Percentiles rank a stretch among this genome's conserved stretches.
Conservation (phyloP, 1,140 invertebrate species). For the Bilobella aurantiaca region DNA sequence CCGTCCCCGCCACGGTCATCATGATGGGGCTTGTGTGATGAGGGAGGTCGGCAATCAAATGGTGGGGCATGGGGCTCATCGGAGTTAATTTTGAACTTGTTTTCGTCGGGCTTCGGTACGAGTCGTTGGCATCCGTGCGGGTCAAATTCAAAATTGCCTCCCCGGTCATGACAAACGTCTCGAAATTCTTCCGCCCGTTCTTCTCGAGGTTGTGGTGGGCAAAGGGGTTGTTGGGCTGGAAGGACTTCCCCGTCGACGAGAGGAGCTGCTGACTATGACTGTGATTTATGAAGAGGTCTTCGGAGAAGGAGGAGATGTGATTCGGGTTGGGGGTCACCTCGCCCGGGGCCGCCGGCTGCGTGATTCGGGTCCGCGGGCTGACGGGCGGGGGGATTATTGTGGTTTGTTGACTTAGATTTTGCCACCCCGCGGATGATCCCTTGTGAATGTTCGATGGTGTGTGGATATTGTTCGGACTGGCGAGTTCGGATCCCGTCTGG, state of each 20-base stretch:
- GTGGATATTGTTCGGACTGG: neutral
- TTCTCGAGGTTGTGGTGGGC: neutral
- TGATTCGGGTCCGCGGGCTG: neutral
- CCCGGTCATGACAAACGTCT: conserved; percentile 93
- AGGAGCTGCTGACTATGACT: conserved; percentile 2
- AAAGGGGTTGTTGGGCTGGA: neutral
- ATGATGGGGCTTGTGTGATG: too few species aligned
- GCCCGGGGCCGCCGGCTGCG: too few species aligned
- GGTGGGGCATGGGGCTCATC: neutral
- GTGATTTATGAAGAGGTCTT: conserved; percentile 34
- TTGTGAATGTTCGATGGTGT: too few species aligned
- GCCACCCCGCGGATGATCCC: too few species aligned
- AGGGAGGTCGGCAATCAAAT: too few species aligned
- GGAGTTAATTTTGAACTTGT: too few species aligned
- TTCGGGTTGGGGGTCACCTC: too few species aligned
- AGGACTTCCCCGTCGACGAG: neutral
- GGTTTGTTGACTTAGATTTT: too few species aligned
- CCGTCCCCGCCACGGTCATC: too few species aligned
- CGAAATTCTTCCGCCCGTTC: conserved; percentile 52
- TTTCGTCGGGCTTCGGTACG: conserved; percentile 8
- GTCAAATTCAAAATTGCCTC: conserved; percentile 85
- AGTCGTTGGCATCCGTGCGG: conserved; percentile 38
- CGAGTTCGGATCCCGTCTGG: neutral
- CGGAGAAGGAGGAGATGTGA: too few species aligned
- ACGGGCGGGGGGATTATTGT: neutral